Percentiles rank a stretch among this genome's conserved stretches.
Conservation (phyloP, 92 coral and sea anemone genomes). For the Hydrozoanthus gracilis region DNA sequence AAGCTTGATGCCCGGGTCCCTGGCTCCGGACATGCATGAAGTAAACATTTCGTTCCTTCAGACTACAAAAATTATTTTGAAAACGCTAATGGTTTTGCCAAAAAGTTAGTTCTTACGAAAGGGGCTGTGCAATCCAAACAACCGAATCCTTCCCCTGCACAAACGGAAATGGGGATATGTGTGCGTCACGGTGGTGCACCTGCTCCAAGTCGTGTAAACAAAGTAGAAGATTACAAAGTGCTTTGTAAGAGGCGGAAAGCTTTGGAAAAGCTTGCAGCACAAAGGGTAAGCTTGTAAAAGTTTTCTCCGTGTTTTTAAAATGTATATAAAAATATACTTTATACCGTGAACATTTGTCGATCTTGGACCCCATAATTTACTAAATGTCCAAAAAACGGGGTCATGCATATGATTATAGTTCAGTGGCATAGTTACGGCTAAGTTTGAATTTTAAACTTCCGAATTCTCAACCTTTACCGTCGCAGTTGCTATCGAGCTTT, state of each 20-base stretch:
- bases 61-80: background rate
- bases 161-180: slow-evolving; percentile 10
- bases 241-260: background rate
- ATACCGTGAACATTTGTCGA: background rate
- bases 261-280: slow-evolving; percentile 40
- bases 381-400: background rate
- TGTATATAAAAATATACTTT: background rate
- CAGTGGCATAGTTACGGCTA: background rate
- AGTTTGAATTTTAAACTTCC: background rate
- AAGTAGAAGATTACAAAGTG: background rate
- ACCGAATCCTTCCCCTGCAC: slow-evolving; percentile 13
- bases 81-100: slow-evolving; percentile 6
- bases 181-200: background rate
- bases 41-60: background rate
- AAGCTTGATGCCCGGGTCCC: background rate
- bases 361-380: background rate
- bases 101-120: slow-evolving; percentile 16
- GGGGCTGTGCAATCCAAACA: slow-evolving; percentile 13
- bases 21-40: slow-evolving; percentile 13
- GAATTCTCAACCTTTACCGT: background rate
- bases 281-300: slow-evolving; percentile 24
- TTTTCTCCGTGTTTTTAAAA: background rate
- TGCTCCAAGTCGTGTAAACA: background rate
- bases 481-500: slow-evolving; percentile 11
- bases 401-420: no score